Base-by-base conservation (phyloP, 2,797 vertebrate species). In the Tenualosa thibaudeaui region DNA sequence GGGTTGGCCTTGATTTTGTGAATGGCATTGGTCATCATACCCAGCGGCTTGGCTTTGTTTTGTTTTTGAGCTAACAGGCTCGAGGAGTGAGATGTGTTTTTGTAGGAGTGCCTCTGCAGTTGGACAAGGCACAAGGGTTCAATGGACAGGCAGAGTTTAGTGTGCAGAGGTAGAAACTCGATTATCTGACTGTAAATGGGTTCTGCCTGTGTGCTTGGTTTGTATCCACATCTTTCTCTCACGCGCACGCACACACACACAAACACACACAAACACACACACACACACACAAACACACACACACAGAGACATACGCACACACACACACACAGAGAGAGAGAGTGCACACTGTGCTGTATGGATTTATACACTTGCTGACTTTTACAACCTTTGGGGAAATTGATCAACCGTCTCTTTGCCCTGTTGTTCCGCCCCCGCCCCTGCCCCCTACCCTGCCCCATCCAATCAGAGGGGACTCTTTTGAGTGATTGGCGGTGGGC, bases 321-420 rank as follows among this genome's bases (percentile, higher is more conserved):
- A 51, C 50, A 51, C 50, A 51, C 12, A 51, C 50, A 12, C 7
- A 9, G 46, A 46, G 46, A 46, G 46, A 46, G 46, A 54, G 3
- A 60, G 17, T 3, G 5, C 13, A 19, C 58, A 62, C 8, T 24
- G 58, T 24, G n/a, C 58, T n/a, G 22, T 62, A 62, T 71, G 40
- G 65, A 71, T 71, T 37, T 37, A 71, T 71, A 37, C 26, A 31
- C 26, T 71, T 71, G 65, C 26, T 71, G 65, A 37, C 65, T 71
- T 71, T 37, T 37, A 71, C 65, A 71, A 71, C 26, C 65, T 37
- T 37, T 37, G 12, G 26, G 31, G 65, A 37, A 71, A 71, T 71
- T 71, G 65, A 71, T 71, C 65, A 71, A 31, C 62, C n/a, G 26
- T 68, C 26, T 68, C 62, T 68, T 68, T 68, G 62, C 62, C 13